Base-by-base conservation (phyloP, 2,113 vertebrate species). In the Chaetodon auriga region DNA sequence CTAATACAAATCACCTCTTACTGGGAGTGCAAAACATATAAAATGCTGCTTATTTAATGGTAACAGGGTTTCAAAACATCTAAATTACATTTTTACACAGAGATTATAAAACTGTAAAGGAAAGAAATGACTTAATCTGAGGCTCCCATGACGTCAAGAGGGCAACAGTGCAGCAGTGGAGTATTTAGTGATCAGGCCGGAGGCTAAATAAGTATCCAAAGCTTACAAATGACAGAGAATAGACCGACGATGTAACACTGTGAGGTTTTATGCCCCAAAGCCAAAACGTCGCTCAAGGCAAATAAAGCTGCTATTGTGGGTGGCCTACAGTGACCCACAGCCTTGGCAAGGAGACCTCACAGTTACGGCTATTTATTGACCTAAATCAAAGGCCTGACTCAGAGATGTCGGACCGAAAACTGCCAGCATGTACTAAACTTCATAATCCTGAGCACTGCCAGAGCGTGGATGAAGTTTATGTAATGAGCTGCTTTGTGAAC, bases 281-380 rank as follows among this genome's bases (percentile, higher is more conserved):
- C 83, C 85, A 90, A 85, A 90, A 89, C 43, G 80, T 78, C 45
- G 80, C 83, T 89, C 72, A 55, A 76, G 85, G 83, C 87, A 93
- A 93, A 95, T 95, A 95, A 93, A 93, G 93, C 90, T 87, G 90
- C 92, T 92, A 94, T 95, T 96, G 93, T 95, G 84, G 90, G 90
- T 90, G 92, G 89, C 92, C 90, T 85, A 76, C 69, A 78, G 85
- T 93, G 93, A 94, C 93, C 92, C 89, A 62, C 92, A 89, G 78
- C 73, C 81, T 90, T 92, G 87, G 86, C 89, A 86, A 76, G 74
- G 87, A 92, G 83, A 93, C 90, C 90, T 80, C 83, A 85, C 88
- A 92, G 90, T 92, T 89, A 87, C 87, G 81, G 89, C 90, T 87
- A 91, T 94, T 93, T 92, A 91, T 84, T 91, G 88, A 92, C 89